Evolutionary conservation across 2,797 vertebrate genomes (phyloP).

Genomic region (Lutjanus argentimaculatus): DNA sequence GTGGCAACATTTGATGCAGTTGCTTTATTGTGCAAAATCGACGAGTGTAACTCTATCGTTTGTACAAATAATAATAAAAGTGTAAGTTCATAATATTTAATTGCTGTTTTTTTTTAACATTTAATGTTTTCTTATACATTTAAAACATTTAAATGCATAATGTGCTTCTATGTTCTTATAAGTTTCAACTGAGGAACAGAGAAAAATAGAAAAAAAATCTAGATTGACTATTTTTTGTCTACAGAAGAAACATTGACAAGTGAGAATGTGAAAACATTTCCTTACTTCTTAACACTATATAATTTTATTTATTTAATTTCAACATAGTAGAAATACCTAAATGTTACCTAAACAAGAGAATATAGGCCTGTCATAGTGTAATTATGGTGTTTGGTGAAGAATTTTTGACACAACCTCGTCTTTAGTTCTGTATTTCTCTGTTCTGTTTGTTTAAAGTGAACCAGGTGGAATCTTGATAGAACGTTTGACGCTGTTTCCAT

Average conservation of each 20-base stretch:
- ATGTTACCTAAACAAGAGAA: background rate
- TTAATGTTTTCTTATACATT: background rate
- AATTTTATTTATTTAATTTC: no score
- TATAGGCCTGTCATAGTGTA: no score
- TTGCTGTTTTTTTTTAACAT: background rate
- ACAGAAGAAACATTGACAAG: background rate
- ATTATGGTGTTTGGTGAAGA: no score
- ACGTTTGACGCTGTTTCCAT: constrained; percentile 74
- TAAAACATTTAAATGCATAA: background rate
- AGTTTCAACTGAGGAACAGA: no score
- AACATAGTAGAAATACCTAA: no score
- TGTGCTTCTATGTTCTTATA: background rate
- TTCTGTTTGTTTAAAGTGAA: constrained; percentile 34
- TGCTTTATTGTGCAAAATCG: no score
- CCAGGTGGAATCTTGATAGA: constrained; percentile 26
- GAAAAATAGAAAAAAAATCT: background rate
- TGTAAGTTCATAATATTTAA: no score
- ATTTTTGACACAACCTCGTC: background rate
- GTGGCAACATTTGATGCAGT: background rate
- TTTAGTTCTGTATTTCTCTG: background rate
- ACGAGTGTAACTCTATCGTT: background rate
- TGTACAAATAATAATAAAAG: no score
- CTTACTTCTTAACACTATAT: no score
- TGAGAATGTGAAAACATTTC: background rate
- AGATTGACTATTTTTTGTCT: background rate